Evolutionary conservation across 2,888 invertebrate genomes (phyloP).

Genomic region (Caenorhabditis angaria): DNA sequence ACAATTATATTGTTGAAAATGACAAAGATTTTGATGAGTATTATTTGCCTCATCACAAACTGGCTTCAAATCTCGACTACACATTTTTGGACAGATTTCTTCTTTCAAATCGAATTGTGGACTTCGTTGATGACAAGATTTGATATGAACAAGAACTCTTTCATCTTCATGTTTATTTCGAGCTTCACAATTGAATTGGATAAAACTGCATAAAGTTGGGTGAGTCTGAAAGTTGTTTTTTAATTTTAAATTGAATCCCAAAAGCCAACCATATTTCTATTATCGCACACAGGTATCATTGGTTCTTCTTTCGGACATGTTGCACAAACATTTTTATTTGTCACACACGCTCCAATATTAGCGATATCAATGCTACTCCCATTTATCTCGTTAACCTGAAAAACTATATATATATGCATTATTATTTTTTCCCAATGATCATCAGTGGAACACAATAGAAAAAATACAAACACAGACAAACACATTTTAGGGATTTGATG

Average conservation of each 20-base stretch:
- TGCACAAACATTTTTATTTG: conserved; percentile 29
- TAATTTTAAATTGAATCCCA: no score
- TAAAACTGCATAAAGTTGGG: conserved; percentile 55
- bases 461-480: background rate
- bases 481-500: background rate
- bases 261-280: conserved; percentile 42
- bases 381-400: conserved; percentile 45
- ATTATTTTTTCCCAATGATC: background rate
- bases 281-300: conserved; percentile 45
- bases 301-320: conserved; percentile 41
- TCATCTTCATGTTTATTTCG: conserved; percentile 48
- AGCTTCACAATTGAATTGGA: conserved; percentile 63
- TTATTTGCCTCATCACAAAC: conserved; percentile 66
- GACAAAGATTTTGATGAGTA: conserved; percentile 67
- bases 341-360: conserved; percentile 33
- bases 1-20: conserved; percentile 66
- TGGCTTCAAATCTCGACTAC: conserved; percentile 54
- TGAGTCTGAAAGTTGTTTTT: conserved; percentile 60
- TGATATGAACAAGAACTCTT: conserved; percentile 63
- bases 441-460: background rate
- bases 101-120: conserved; percentile 53
- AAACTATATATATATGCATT: background rate
- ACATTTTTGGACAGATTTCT: conserved; percentile 41
- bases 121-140: conserved; percentile 56
- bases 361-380: conserved; percentile 41